These are phyloP conservation scores for Linnaemya vulpina DNA, from an alignment of 2,888 invertebrate genomes.

Conservation along the genomic window DNA sequence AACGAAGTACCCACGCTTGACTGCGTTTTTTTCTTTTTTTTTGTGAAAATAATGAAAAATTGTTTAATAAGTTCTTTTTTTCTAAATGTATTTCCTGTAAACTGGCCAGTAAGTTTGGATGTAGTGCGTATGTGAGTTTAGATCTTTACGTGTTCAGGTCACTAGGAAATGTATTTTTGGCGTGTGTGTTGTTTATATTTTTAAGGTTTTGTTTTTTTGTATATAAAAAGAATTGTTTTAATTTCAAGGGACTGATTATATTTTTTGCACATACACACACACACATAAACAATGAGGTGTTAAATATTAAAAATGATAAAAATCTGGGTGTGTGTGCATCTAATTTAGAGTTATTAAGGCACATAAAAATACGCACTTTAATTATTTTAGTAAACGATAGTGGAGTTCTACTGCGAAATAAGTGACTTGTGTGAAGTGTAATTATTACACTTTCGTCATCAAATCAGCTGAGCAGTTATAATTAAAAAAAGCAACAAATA, in stretches of 20 bases:
- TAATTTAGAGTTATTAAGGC: conserved; percentile 59
- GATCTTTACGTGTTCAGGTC: conserved; percentile 24
- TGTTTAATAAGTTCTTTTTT: conserved; percentile 41
- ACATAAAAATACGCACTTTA: conserved; percentile 41
- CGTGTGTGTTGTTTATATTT: conserved; percentile 51
- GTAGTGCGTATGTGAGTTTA: background rate
- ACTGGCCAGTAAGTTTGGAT: background rate
- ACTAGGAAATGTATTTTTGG: conserved; percentile 64
- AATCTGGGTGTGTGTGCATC: conserved; percentile 65
- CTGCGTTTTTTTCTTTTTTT: no score
- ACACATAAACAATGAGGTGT: conserved; percentile 45
- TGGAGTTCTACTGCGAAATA: background rate
- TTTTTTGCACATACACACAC: conserved; percentile 28
- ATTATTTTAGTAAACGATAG: conserved; percentile 43
- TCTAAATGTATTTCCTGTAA: conserved; percentile 22
- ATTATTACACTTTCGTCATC: conserved; percentile 14
- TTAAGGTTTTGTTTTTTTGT: conserved; percentile 4
- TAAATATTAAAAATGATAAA: conserved; percentile 56
- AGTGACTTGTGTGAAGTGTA: background rate
- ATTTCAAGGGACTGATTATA: conserved; percentile 16
- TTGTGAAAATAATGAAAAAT: conserved; percentile 49
- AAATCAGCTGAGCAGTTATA: background rate
- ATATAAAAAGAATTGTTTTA: conserved; percentile 36
- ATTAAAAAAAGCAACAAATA: background rate
- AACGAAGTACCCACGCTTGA: conserved; percentile 44